These are phyloP conservation scores for Tichodroma muraria DNA, from an alignment of 2,113 vertebrate genomes.

Conservation along the genomic window DNA sequence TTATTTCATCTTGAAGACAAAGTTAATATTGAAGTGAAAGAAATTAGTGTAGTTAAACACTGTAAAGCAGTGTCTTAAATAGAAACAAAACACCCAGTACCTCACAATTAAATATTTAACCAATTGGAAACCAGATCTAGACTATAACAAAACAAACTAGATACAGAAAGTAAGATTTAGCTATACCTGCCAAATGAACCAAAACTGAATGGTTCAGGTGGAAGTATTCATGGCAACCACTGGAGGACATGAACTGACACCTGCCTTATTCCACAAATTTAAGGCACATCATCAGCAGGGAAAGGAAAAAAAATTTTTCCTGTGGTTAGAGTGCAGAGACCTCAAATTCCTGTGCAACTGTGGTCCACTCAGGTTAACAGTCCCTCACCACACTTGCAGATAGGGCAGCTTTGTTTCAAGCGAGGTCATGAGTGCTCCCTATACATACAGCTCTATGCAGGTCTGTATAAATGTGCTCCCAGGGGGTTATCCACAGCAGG, in stretches of 20 bases:
- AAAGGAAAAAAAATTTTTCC: background rate
- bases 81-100: background rate
- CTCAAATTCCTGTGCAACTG: background rate
- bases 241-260: background rate
- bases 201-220: background rate
- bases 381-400: background rate
- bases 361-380: background rate
- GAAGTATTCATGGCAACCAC: background rate
- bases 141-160: background rate
- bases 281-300: background rate
- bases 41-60: background rate
- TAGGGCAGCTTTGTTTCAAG: background rate
- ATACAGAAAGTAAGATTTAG: background rate
- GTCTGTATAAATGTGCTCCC: background rate
- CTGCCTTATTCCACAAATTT: background rate
- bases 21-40: background rate
- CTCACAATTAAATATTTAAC: background rate
- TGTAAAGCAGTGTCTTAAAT: background rate
- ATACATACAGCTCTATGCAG: background rate
- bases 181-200: background rate
- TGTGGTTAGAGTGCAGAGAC: background rate
- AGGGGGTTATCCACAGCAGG: background rate
- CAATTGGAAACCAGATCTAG: background rate
- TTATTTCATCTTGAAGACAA: slow-evolving; percentile 78
- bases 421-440: background rate